Evolutionary conservation across 2,113 vertebrate genomes (phyloP).

Genomic region (Martes martes): DNA sequence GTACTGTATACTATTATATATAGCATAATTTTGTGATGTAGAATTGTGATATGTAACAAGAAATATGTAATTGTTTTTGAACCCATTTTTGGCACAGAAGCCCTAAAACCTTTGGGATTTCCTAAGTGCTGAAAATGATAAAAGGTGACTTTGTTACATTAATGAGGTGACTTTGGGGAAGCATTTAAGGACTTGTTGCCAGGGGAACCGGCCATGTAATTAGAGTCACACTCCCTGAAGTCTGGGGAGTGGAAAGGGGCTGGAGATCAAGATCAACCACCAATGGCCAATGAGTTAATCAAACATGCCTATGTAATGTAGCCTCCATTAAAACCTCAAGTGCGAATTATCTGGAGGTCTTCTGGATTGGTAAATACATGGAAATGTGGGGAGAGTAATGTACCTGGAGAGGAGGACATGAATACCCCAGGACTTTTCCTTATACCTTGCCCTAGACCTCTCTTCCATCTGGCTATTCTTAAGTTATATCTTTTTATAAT

Average conservation of each 20-base stretch:
- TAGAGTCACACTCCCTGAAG: background rate
- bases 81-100: background rate
- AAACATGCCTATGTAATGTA: background rate
- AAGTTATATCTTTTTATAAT: background rate
- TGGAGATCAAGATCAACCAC: background rate
- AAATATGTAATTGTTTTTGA: background rate
- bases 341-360: background rate
- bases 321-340: background rate
- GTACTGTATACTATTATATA: background rate
- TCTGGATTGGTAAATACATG: background rate
- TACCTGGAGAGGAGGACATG: background rate
- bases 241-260: background rate
- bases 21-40: background rate
- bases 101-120: background rate
- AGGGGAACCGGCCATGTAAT: background rate
- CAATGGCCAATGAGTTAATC: background rate
- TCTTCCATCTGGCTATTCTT: background rate
- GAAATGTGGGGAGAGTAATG: background rate
- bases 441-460: background rate
- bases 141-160: background rate
- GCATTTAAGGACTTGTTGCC: background rate
- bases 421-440: background rate
- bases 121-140: background rate
- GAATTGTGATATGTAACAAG: background rate
- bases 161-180: background rate